Conservation (phyloP, 2,888 invertebrate genomes). For the Pteria penguin region DNA sequence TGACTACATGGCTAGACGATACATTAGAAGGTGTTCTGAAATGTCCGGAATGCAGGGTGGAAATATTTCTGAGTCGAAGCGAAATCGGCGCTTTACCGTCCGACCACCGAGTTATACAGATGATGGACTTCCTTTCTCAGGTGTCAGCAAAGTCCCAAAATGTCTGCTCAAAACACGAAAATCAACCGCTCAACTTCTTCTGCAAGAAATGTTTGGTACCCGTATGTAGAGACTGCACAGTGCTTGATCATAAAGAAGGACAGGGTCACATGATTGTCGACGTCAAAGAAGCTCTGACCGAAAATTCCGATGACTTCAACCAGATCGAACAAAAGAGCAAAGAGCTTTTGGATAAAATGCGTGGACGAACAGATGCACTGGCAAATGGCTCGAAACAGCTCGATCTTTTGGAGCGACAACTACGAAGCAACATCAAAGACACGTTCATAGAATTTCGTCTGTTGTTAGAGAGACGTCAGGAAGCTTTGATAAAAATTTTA, state of each 20-base stretch:
- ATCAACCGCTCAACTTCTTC: conserved; percentile 74
- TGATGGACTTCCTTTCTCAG: conserved; percentile 74
- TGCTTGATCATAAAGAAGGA: conserved; percentile 73
- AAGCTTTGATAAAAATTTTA: conserved; percentile 64
- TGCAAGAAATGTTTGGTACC: conserved; percentile 71
- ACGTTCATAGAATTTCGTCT: conserved; percentile 74
- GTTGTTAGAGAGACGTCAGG: conserved; percentile 70
- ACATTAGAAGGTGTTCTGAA: conserved; percentile 68
- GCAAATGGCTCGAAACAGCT: conserved; percentile 73
- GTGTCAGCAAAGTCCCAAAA: conserved; percentile 70
- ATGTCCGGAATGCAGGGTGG: conserved; percentile 74
- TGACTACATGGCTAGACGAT: conserved; percentile 60
- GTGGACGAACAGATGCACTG: conserved; percentile 64
- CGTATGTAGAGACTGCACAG: conserved; percentile 74
- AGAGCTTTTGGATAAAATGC: conserved; percentile 67
- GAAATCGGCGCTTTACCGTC: conserved; percentile 70
- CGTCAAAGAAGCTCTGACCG: conserved; percentile 65
- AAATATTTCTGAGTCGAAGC: conserved; percentile 68
- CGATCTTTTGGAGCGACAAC: conserved; percentile 69
- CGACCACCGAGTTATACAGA: conserved; percentile 75
- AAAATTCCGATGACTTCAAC: conserved; percentile 68
- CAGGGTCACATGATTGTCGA: conserved; percentile 71
- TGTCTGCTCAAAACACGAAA: conserved; percentile 71
- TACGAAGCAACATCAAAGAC: conserved; percentile 69
- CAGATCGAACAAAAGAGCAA: conserved; percentile 64